These are phyloP conservation scores for Aethina tumida DNA, from an alignment of 1,140 invertebrate species.

Conservation along the genomic window DNA sequence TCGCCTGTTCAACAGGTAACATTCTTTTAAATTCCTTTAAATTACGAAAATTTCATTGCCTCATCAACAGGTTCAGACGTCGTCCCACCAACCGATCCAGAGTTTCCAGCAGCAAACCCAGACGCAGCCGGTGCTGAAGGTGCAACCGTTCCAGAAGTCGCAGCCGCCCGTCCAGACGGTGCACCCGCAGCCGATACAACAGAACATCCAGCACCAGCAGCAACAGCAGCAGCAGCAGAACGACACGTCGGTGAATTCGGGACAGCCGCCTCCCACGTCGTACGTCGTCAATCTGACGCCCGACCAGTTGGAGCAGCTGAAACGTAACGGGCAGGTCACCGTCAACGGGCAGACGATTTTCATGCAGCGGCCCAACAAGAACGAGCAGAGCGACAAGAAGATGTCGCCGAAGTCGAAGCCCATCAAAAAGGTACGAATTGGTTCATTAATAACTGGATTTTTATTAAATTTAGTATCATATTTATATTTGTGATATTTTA, in stretches of 20 bases:
- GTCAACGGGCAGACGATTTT: slow-evolving; percentile 36
- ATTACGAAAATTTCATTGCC: no score
- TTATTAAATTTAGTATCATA: no score
- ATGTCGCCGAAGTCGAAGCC: slow-evolving; percentile 32
- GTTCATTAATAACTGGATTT: no score
- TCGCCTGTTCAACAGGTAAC: no score
- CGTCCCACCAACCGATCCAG: slow-evolving; percentile 8
- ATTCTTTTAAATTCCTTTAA: no score
- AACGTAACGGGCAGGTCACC: slow-evolving; percentile 35
- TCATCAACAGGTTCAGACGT: slow-evolving; percentile 10
- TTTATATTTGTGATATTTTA: no score
- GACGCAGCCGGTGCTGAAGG: slow-evolving; percentile 26
- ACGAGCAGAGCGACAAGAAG: slow-evolving; percentile 28
- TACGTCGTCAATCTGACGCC: slow-evolving; percentile 36
- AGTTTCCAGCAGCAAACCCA: slow-evolving; percentile 24
- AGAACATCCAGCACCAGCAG: slow-evolving; percentile 19
- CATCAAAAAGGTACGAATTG: slow-evolving; percentile 26
- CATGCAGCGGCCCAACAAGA: slow-evolving; percentile 32
- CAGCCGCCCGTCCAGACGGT: slow-evolving; percentile 32
- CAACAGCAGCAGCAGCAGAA: slow-evolving; percentile 11
- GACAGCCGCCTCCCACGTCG: slow-evolving; percentile 26
- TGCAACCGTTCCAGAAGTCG: slow-evolving; percentile 32
- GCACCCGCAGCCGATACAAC: slow-evolving; percentile 25
- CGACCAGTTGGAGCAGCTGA: slow-evolving; percentile 34
- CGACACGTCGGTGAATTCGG: slow-evolving; percentile 15